Base-by-base conservation (phyloP, 1,140 invertebrate genomes). In the Halotydeus destructor region DNA sequence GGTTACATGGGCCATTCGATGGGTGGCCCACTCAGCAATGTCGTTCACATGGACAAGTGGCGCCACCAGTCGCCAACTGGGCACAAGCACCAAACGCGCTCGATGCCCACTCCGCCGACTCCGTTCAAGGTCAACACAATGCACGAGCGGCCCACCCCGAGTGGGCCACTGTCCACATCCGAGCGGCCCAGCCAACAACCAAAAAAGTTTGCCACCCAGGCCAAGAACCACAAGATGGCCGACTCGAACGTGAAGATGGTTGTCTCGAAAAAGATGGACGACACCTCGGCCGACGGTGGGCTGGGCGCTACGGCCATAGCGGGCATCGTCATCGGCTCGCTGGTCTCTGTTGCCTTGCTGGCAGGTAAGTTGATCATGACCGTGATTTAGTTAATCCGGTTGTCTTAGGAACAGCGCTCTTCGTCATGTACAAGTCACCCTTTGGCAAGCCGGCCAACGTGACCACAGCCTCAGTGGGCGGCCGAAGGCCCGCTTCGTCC, bases 301-400 rank as follows among this genome's bases (percentile, higher is more conserved):
- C 22, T 43, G 26, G 30, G 25, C 19, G n/a, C 40, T 24, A 9
- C 45, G 12, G 41, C 35, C 22, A 42, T 42, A 16, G 30, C 41
- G 3, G 85, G 86, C 21, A 93, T 78, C 38, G 49, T 45, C 18
- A 46, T 49, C 14, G 14, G 35, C 11, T 50, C 49, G 14, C 31
- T 45, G 38, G 48, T 46, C 19, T 41, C 35, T 14, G 21, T 44
- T 6, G 22, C 16, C 34, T 44, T 49, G 14, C 26, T 46, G 22
- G 31, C 45, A 43, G 45, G 45, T 46, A 43, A 28, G 38, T 5
- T n/a, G n/a, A n/a, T n/a, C n/a, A n/a, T n/a, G n/a, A n/a, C n/a
- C n/a, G n/a, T n/a, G n/a, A n/a, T n/a, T n/a, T n/a, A n/a, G n/a
- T n/a, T n/a, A n/a, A n/a, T n/a, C n/a, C n/a, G n/a, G n/a, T n/a